phyloP scores from a whole-genome alignment of 2,113 vertebrate species.

The Phyllostomus discolor region DNA sequence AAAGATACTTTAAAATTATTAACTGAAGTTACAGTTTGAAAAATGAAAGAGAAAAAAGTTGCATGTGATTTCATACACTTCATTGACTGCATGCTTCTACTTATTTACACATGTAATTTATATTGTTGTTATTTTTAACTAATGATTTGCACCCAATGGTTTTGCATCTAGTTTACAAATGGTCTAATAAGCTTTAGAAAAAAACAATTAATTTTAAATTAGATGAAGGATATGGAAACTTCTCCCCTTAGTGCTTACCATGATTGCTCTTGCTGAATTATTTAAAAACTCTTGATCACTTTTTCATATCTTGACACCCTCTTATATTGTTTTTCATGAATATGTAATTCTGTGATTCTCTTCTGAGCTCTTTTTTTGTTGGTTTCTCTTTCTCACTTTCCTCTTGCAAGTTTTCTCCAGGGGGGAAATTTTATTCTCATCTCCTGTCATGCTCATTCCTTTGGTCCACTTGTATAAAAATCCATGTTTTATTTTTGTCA shows the following conservation, averaged over 20 bases:
- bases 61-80: background rate
- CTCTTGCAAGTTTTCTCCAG: background rate
- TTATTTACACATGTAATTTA: background rate
- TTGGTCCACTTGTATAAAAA: background rate
- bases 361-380: background rate
- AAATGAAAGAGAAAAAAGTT: background rate
- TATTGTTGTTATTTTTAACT: background rate
- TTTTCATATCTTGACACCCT: background rate
- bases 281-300: background rate
- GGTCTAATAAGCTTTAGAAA: background rate
- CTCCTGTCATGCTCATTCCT: background rate
- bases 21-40: background rate
- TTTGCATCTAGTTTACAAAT: background rate
- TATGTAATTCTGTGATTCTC: background rate
- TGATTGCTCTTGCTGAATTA: background rate
- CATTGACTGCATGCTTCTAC: background rate
- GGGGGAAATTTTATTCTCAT: background rate
- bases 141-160: background rate
- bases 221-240: background rate
- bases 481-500: background rate
- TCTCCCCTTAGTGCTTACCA: background rate
- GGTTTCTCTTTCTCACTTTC: background rate
- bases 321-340: background rate
- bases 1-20: background rate
- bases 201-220: background rate